Evolutionary conservation across 2,113 vertebrate genomes (phyloP), one percentile per base, ranked within the genome.

Genomic region (Scomber scombrus): DNA sequence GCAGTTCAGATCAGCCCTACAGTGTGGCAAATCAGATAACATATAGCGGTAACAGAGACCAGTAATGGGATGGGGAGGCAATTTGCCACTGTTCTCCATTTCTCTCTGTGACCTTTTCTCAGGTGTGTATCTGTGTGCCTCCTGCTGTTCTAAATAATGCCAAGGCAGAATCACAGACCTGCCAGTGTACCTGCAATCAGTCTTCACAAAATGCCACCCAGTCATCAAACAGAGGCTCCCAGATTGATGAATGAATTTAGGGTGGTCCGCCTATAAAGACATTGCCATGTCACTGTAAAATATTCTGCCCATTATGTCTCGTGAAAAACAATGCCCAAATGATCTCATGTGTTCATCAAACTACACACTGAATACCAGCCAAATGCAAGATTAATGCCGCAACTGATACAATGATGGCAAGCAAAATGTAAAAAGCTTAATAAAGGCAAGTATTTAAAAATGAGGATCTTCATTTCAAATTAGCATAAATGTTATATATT

Each of bases 41-140:
- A 81, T 79, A 86, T 79, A 63, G 74, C 43, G 23, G 75, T 45
- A 78, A 80, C 58, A 78, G 84, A 91, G 82, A 87, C 54, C 81
- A 70, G 90, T 89, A 91, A 92, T 85, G 82, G 88, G 87, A 87
- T 69, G 82, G 90, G 91, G 82, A 93, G 89, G 91, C 89, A 91
- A 93, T 95, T 93, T 93, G 84, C 84, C 49, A 26, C 80, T 75
- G 86, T 86, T 91, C 87, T 91, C 92, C 89, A 93, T 95, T 91
- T 93, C 90, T 91, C 88, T 84, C 71, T 11, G 77, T 94, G 93
- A 95, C 94, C 94, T 94, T 94, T 94, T 88, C 94, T 84, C 87
- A 92, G 89, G 86, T 92, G 92, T 91, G 88, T 85, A 86, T 94
- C 86, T 85, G 83, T 81, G 83, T 85, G 86, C 88, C 84, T 92